Evolutionary conservation across 2,888 invertebrate species (phyloP).

Genomic region (Euspilapteryx auroguttella): DNA sequence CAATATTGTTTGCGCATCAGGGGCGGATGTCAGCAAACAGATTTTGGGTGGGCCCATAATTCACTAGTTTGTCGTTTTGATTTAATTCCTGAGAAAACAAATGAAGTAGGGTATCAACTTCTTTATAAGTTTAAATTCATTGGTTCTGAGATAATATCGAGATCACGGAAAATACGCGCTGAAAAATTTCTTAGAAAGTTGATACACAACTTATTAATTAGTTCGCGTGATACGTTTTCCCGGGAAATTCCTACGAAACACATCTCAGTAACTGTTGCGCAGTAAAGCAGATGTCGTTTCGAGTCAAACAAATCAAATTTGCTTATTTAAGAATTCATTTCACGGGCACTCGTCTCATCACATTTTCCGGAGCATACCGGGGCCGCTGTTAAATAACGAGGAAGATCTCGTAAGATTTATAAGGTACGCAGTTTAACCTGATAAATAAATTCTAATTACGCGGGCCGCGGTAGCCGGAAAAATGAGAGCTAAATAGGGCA

Average conservation of each 20-base stretch:
- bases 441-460: slow-evolving; percentile 58
- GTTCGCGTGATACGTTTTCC: too few species aligned
- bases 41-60: not conserved
- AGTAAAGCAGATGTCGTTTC: too few species aligned
- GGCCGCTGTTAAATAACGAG: not conserved
- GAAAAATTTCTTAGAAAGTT: too few species aligned
- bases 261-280: too few species aligned
- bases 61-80: not conserved
- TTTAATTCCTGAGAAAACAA: not conserved
- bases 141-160: too few species aligned
- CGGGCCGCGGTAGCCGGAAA: slow-evolving; percentile 45
- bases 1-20: too few species aligned
- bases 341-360: not conserved
- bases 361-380: not conserved
- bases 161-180: too few species aligned
- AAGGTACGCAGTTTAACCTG: slow-evolving; percentile 24
- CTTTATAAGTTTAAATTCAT: too few species aligned
- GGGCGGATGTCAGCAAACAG: not conserved
- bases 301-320: not conserved
- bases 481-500: slow-evolving; percentile 60
- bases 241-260: too few species aligned
- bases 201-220: too few species aligned
- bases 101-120: not conserved
- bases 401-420: slow-evolving; percentile 16
- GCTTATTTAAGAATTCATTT: not conserved